phyloP scores from a whole-genome alignment of 1,140 invertebrate species.

The Proctacanthus coquilletti region DNA sequence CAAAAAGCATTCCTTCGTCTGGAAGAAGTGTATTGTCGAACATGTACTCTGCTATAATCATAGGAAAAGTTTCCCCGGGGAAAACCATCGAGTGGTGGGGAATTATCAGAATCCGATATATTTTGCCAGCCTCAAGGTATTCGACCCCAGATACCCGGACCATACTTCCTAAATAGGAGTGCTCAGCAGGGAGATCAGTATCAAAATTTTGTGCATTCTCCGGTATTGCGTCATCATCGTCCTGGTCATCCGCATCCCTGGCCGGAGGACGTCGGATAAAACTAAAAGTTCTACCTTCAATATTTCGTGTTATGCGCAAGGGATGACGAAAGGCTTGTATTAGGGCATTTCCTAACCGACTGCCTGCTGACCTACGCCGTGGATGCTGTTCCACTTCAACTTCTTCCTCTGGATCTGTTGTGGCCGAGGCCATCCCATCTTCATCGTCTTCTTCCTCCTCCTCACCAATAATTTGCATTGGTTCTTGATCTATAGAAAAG shows the following conservation, averaged over 20 bases:
- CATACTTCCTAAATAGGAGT: conserved; percentile 27
- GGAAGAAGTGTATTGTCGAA: conserved; percentile 14
- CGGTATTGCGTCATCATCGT: neutral
- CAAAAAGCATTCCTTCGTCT: conserved; percentile 18
- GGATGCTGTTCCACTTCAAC: too few relatives aligned
- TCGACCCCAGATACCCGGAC: conserved; percentile 21
- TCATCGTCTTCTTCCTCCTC: too few relatives aligned
- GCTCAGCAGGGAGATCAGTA: conserved; percentile 24
- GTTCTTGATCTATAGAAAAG: too few relatives aligned
- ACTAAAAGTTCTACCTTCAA: too few relatives aligned
- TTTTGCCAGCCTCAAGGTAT: conserved; percentile 20
- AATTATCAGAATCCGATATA: conserved; percentile 40
- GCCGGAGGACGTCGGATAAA: too few relatives aligned
- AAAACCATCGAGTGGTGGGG: conserved; percentile 43
- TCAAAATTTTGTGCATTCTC: conserved; percentile 18
- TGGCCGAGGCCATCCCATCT: too few relatives aligned
- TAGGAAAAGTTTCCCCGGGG: conserved; percentile 56
- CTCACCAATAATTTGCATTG: too few relatives aligned
- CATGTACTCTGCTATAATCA: conserved; percentile 38
- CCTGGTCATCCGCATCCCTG: neutral
- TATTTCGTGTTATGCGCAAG: too few relatives aligned
- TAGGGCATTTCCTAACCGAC: too few relatives aligned
- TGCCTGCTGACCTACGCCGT: too few relatives aligned
- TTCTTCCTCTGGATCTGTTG: too few relatives aligned
- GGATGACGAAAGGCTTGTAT: too few relatives aligned